phyloP scores from a whole-genome alignment of 2,113 vertebrate genomes.

The Genyomyrus donnyi region DNA sequence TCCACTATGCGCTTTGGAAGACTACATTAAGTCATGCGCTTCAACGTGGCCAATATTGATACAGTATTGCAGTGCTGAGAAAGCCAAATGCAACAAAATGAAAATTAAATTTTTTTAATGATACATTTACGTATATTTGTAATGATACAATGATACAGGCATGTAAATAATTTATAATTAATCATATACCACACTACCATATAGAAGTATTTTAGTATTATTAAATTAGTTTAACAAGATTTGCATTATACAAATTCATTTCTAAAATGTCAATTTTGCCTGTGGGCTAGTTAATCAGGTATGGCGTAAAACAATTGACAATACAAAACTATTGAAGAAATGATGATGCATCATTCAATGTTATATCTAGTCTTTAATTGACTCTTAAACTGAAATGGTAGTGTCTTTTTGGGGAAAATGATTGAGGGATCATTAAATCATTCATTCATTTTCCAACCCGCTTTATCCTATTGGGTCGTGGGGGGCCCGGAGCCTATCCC shows the following conservation, averaged over 20 bases:
- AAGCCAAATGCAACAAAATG: not conserved
- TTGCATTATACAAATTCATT: not conserved
- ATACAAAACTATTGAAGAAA: not conserved
- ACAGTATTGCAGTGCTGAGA: not conserved
- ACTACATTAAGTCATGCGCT: not conserved
- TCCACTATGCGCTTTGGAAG: too few species aligned
- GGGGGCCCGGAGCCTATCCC: too few species aligned
- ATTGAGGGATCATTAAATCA: not conserved
- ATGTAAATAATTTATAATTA: not conserved
- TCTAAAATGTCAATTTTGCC: not conserved
- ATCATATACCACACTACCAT: not conserved
- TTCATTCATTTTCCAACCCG: too few species aligned
- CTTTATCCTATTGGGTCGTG: too few species aligned
- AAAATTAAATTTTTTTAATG: not conserved
- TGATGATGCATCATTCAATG: not conserved
- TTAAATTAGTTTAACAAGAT: too few species aligned
- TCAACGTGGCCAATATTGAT: not conserved
- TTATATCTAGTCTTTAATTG: not conserved
- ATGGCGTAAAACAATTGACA: not conserved
- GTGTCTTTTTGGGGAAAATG: not conserved
- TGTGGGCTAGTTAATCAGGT: not conserved
- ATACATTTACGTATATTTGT: not conserved
- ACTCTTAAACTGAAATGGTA: not conserved
- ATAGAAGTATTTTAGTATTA: not conserved
- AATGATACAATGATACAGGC: not conserved